These are phyloP conservation scores for Sebastolobus alascanus DNA, from an alignment of 2,797 vertebrate genomes.

Conservation along the genomic window DNA sequence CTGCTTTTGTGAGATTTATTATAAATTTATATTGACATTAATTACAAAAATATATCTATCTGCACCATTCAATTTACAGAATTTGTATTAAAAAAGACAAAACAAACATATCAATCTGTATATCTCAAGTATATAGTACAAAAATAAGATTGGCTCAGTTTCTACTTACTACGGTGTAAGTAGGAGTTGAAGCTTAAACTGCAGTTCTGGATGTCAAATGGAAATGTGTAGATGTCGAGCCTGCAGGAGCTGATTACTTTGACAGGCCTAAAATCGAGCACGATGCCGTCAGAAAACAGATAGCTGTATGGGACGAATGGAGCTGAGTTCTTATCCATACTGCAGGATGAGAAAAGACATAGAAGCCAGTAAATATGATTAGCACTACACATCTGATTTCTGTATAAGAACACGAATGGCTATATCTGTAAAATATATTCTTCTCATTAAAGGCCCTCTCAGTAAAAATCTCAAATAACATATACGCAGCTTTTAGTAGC, in stretches of 20 bases:
- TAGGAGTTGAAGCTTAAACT: conserved; percentile 73
- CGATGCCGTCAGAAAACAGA: conserved; percentile 55
- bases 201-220: conserved; percentile 84
- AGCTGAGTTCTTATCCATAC: conserved; percentile 79
- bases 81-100: not conserved
- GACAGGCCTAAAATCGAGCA: conserved; percentile 72
- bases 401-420: not conserved
- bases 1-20: not conserved
- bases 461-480: not conserved
- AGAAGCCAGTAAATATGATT: not conserved
- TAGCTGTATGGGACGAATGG: conserved; percentile 74
- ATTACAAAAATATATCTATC: not conserved
- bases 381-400: not conserved
- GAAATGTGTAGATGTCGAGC: conserved; percentile 80
- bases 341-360: conserved; percentile 36
- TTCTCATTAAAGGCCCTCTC: not conserved
- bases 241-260: conserved; percentile 80
- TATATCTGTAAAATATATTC: not conserved
- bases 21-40: too few species aligned
- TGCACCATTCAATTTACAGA: not conserved
- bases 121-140: not conserved
- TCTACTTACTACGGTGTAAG: conserved; percentile 47
- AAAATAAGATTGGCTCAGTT: not conserved
- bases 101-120: too few species aligned
- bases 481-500: not conserved